Percentiles rank a stretch among this genome's conserved stretches.
phyloP scores from a whole-genome alignment of 2,113 vertebrate species.

The Pelmatolapia mariae region DNA sequence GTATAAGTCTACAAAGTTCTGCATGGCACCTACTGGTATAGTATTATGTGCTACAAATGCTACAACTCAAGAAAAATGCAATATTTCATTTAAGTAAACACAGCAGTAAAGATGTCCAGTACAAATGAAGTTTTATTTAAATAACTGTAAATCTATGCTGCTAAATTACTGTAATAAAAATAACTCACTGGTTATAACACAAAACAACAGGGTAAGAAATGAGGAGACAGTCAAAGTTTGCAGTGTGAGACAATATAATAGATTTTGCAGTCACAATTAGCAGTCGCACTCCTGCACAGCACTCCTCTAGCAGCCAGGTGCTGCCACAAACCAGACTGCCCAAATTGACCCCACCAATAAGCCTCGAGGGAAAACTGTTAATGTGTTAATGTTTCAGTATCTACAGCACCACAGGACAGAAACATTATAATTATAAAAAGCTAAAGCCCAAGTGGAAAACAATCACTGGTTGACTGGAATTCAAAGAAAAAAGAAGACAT shows the following conservation, averaged over 20 bases:
- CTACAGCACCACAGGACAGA: neutral
- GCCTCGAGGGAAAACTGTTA: accelerated
- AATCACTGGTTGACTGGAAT: neutral
- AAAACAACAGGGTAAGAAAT: neutral
- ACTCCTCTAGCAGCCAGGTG: neutral
- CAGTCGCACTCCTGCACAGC: neutral
- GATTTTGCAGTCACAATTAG: neutral
- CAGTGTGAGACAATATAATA: neutral
- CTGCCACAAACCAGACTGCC: neutral
- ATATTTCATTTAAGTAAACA: neutral
- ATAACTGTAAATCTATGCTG: neutral
- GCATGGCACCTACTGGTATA: neutral
- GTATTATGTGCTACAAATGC: neutral
- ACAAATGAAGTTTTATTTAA: neutral
- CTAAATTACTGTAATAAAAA: neutral
- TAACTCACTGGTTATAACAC: neutral
- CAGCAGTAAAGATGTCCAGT: neutral
- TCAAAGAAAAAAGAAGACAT: neutral
- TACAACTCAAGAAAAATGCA: accelerated
- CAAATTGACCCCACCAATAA: neutral
- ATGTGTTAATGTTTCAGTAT: neutral
- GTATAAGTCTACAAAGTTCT: neutral
- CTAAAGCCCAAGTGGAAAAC: neutral
- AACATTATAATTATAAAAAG: neutral
- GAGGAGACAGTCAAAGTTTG: neutral